Conservation (phyloP, 2,797 vertebrate genomes). For the Typhlichthys eigenmanni region DNA sequence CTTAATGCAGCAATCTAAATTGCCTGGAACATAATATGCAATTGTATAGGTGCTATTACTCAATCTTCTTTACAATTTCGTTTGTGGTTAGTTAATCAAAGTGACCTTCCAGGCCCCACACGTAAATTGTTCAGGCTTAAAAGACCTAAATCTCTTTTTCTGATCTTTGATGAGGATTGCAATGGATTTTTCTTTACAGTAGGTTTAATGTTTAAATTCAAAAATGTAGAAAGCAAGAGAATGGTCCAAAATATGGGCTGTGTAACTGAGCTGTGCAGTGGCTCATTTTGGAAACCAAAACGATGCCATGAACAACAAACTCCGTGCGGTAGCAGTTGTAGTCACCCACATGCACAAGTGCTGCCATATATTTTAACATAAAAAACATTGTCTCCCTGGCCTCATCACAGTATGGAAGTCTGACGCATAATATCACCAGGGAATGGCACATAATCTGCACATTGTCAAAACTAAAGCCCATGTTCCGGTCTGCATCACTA, state of each 20-base stretch:
- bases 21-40: background rate
- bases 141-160: constrained; percentile 1
- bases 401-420: constrained; percentile 26
- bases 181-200: constrained; percentile 33
- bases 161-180: constrained; percentile 5
- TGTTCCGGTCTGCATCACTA: constrained; percentile 15
- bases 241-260: constrained; percentile 15
- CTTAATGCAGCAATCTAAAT: no score
- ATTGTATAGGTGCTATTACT: constrained; percentile 9
- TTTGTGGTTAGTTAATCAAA: constrained; percentile 4
- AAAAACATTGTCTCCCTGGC: constrained; percentile 31
- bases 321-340: constrained; percentile 34
- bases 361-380: constrained; percentile 46
- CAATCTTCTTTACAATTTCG: background rate
- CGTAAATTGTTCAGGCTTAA: constrained; percentile 2
- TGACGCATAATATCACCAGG: constrained; percentile 31
- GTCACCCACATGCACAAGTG: constrained; percentile 38
- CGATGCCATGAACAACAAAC: constrained; percentile 54
- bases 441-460: constrained; percentile 29
- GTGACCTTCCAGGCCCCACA: constrained; percentile 21
- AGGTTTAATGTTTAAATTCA: constrained; percentile 29
- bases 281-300: constrained; percentile 26
- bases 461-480: constrained; percentile 15
- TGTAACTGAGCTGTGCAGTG: constrained; percentile 28
- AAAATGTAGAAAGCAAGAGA: constrained; percentile 17